Conservation (phyloP, 2,797 vertebrate genomes). For the Danio albolineatus region DNA sequence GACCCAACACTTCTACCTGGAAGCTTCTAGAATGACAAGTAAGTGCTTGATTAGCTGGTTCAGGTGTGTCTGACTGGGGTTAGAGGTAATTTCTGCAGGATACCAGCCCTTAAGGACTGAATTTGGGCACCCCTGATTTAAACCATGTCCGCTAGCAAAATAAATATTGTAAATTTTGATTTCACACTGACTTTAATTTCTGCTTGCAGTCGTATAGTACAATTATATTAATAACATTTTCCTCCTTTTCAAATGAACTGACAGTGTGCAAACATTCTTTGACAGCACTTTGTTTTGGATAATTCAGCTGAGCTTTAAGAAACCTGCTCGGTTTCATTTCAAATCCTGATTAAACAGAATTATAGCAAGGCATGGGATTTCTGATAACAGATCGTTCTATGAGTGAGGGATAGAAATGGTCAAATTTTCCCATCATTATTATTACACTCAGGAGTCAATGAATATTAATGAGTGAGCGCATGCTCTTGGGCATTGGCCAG, state of each 20-base stretch:
- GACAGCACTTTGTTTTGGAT: neutral
- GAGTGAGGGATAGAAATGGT: conserved; percentile 11
- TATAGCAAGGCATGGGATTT: conserved; percentile 8
- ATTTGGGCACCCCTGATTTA: too few relatives aligned
- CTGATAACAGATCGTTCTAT: conserved; percentile 13
- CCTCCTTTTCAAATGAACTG: neutral
- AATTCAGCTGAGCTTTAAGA: neutral
- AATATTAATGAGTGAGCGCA: conserved; percentile 53
- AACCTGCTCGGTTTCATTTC: conserved; percentile 4
- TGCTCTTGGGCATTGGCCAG: conserved; percentile 36
- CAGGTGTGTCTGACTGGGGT: too few relatives aligned
- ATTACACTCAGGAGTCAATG: conserved; percentile 49
- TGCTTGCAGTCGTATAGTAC: too few relatives aligned
- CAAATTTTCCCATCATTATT: conserved; percentile 40
- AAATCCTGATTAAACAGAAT: conserved; percentile 28
- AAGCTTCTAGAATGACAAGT: too few relatives aligned
- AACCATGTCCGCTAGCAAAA: too few relatives aligned
- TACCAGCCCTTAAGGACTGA: too few relatives aligned
- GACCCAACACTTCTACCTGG: too few relatives aligned
- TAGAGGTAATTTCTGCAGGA: too few relatives aligned
- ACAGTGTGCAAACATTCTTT: neutral
- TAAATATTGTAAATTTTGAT: too few relatives aligned
- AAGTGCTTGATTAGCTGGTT: too few relatives aligned
- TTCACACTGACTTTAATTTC: too few relatives aligned
- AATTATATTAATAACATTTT: neutral